Conservation (phyloP, 2,888 invertebrate genomes). For the Listrodromus nycthemerus region DNA sequence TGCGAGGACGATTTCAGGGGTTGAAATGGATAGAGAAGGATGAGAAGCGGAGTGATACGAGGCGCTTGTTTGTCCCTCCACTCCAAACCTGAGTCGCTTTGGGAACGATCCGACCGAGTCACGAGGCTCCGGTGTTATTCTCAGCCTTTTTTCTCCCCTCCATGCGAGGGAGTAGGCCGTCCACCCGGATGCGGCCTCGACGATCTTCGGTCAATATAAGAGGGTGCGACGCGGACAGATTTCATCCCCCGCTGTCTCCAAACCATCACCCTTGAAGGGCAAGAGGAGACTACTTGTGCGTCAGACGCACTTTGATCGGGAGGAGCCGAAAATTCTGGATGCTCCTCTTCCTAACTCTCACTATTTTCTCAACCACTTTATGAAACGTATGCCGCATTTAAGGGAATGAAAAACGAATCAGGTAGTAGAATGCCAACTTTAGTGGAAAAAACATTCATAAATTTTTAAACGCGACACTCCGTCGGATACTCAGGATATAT, state of each 20-base stretch:
- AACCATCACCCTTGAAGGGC: constrained; percentile 9
- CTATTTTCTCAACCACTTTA: not conserved
- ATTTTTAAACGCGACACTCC: constrained; percentile 7
- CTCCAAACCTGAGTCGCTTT: constrained; percentile 14
- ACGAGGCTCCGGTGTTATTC: not conserved
- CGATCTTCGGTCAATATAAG: constrained; percentile 27
- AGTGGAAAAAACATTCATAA: not conserved
- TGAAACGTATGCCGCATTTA: not conserved
- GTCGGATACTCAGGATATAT: not conserved
- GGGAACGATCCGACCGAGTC: constrained; percentile 16
- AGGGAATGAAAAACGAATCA: constrained; percentile 16
- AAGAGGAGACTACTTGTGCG: not conserved
- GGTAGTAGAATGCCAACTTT: not conserved
- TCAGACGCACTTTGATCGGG: not conserved
- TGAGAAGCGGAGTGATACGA: constrained; percentile 20
- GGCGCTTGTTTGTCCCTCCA: constrained; percentile 12
- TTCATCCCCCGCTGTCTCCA: constrained; percentile 11
- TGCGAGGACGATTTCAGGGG: constrained; percentile 68
- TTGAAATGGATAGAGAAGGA: constrained; percentile 31
- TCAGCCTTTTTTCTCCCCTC: constrained; percentile 17
- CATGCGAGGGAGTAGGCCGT: constrained; percentile 14
- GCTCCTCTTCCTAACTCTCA: not conserved
- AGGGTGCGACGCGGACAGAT: constrained; percentile 37
- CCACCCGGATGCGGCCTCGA: constrained; percentile 57
- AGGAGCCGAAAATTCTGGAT: not conserved